These are phyloP conservation scores for Zaprionus bogoriensis DNA, from an alignment of 2,888 invertebrate species.

Conservation along the genomic window DNA sequence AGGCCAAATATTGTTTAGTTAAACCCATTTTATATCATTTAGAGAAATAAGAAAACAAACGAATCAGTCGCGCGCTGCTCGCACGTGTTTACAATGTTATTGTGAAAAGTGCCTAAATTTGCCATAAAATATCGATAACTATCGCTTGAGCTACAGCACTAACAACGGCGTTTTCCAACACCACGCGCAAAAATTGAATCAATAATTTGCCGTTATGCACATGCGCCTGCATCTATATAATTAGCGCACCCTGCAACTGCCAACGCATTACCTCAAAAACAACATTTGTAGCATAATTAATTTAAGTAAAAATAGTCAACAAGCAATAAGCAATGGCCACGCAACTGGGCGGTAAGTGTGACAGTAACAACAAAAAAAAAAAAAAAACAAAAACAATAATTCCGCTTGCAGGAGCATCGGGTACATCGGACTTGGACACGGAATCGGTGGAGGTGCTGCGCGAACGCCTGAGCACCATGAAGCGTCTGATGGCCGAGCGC, in stretches of 20 bases:
- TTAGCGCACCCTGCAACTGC: conserved; percentile 29
- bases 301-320: conserved; percentile 1
- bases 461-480: conserved; percentile 90
- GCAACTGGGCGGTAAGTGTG: conserved; percentile 24
- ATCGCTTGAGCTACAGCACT: background rate
- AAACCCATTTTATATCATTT: conserved; percentile 87
- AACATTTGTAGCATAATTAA: conserved; percentile 18
- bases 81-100: conserved; percentile 64
- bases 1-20: conserved; percentile 97
- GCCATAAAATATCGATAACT: conserved; percentile 29
- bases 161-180: background rate
- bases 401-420: conserved; percentile 74
- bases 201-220: conserved; percentile 43
- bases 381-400: too few species aligned
- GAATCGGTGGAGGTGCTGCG: conserved; percentile 93
- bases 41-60: conserved; percentile 28
- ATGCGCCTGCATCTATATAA: conserved; percentile 39
- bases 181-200: background rate
- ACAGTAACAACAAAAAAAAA: background rate
- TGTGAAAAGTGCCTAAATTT: conserved; percentile 26
- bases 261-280: conserved; percentile 30
- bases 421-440: conserved; percentile 82
- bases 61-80: conserved; percentile 13
- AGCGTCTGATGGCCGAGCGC: conserved; percentile 90
- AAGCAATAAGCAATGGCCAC: conserved; percentile 23